Base-by-base conservation (phyloP, 2,888 invertebrate species). In the Chalcis sispes region DNA sequence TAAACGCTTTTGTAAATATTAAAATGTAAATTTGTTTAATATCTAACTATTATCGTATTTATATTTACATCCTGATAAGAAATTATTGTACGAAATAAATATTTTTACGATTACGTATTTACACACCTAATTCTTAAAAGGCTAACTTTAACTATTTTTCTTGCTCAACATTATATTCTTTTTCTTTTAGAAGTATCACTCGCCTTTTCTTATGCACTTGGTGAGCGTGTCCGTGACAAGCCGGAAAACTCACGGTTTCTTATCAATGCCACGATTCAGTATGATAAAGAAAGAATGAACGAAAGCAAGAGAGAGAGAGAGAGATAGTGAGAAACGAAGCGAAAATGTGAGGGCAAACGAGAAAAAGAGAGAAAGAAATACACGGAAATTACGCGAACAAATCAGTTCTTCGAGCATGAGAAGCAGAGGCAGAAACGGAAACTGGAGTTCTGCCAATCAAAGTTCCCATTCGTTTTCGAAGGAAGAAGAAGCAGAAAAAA, bases 391-490 rank as follows among this genome's bases (percentile, higher is more conserved):
- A 65, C 65, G 56, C 25, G 46, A 71, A 71, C 36, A 52, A 59
- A 71, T 59, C 40, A 46, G 48, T 42, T 61, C 42, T 42, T 23
- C 23, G 58, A 18, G 42, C 29, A 62, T 67, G 61, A 66, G 58
- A 65, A 27, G 56, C 46, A 32, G 42, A 75, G 46, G 56, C 29
- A 46, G 27, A 48, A 67, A 62, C 50, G 72, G 65, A 77, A 77
- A 69, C 74, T 72, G 67, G 75, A 77, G 61, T 70, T 75, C 74
- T 77, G 79, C 75, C 75, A 77, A 75, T 79, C 79, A 77, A 79
- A 79, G 75, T 75, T 79, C 42, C 58, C 20, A 42, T 59, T 66
- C 66, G 52, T 66, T 73, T 56, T 42, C 62, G 5, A 36, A 36
- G 10, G 36, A 36, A 10, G 10, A 10, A 36, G 36, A 36, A 10